Evolutionary conservation across 1,140 invertebrate genomes (phyloP).

Genomic region (Lordiphosa mommai): DNA sequence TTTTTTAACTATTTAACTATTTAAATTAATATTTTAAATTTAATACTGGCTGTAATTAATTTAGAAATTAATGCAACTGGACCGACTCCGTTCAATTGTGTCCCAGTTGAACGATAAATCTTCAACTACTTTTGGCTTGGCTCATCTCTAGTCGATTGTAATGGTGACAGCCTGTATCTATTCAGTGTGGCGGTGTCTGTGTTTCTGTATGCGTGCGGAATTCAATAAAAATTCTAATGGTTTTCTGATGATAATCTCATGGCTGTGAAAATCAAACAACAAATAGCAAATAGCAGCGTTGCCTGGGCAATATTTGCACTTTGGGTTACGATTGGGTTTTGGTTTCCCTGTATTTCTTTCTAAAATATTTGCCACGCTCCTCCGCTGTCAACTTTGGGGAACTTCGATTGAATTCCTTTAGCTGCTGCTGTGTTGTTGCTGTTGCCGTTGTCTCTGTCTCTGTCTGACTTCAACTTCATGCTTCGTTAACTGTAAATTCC

Average conservation of each 20-base stretch:
- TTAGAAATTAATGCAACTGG: too few relatives aligned
- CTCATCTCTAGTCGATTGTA: constrained; percentile 13
- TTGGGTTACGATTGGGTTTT: constrained; percentile 43
- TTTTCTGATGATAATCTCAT: constrained; percentile 77
- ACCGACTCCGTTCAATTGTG: too few relatives aligned
- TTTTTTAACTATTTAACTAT: too few relatives aligned
- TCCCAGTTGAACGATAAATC: too few relatives aligned
- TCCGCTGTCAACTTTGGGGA: constrained; percentile 64
- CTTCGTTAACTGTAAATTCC: constrained; percentile 74
- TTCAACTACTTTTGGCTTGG: neutral
- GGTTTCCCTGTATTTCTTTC: constrained; percentile 27
- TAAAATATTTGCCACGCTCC: constrained; percentile 64
- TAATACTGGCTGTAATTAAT: too few relatives aligned
- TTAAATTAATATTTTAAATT: too few relatives aligned
- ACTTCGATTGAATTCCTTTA: constrained; percentile 76
- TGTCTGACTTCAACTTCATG: constrained; percentile 58
- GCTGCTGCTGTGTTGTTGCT: constrained; percentile 18
- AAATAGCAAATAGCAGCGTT: constrained; percentile 23
- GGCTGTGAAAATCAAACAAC: constrained; percentile 72
- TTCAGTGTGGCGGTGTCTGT: constrained; percentile 11
- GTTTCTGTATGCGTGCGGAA: constrained; percentile 60
- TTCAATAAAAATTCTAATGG: constrained; percentile 78
- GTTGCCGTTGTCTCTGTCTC: constrained; percentile 20
- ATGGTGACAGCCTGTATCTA: constrained; percentile 27
- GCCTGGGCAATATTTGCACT: constrained; percentile 62